Evolutionary conservation across 2,888 invertebrate genomes (phyloP), one percentile per base, ranked within the genome.

Genomic region (Hedya salicella): DNA sequence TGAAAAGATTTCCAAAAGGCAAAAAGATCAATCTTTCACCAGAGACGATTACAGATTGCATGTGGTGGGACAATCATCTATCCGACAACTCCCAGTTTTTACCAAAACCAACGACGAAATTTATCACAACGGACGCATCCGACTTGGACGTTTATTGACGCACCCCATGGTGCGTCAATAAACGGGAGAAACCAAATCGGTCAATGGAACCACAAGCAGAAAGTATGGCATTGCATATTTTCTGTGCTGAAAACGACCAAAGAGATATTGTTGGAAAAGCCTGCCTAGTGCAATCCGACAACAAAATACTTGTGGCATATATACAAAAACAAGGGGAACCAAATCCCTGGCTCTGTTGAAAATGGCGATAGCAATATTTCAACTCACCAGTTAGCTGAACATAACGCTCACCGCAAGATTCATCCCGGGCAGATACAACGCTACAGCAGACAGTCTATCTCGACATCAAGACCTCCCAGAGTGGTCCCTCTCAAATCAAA

Each of bases 241-340:
- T 48, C 30, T 11, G 57, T 16, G 2, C 30, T 44, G 21, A 14
- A 46, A n/a, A 32, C 32, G 36, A 32, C 25, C 19, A 6, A 21
- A 14, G 21, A 21, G 2, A 11, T 14, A 1, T 44, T 68, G 8
- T 49, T 16, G 56, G 57, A 6, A 56, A 54, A 56, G 57, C 68
- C 42, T 48, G 67, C 0, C 48, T 70, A 9, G 30, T 66, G 0
- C 69, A 69, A 52, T 49, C 71, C 11, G 69, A 71, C 69, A 71
- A 69, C 62, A 54, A 57, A 25, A 68, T 61, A n/a, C 32, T 52
- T 6, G 54, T 54, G 25, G 67, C 69, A 8, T 69, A 67, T 16
- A 50, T 69, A 13, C 65, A 44, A 30, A 70, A 65, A 62, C 62
- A 70, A 49, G 68, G 70, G 69, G 69, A 4, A 70, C 70, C 14